phyloP scores from a whole-genome alignment of 2,888 invertebrate genomes.

The Hyposoter dolosus region DNA sequence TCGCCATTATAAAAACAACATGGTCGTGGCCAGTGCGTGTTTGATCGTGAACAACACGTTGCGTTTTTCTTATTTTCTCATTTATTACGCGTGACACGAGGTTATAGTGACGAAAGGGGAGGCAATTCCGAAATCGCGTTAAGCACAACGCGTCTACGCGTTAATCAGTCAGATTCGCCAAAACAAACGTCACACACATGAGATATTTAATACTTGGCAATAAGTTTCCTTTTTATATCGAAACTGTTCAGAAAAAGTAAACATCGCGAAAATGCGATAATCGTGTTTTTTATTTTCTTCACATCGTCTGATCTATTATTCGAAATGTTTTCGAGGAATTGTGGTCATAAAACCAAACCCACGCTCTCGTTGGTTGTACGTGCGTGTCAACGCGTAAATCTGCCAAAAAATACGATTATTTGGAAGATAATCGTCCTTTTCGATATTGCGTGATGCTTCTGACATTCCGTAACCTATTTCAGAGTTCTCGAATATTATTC shows the following conservation, averaged over 20 bases:
- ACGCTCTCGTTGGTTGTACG: conserved; percentile 22
- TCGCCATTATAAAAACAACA: too few species aligned
- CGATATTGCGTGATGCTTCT: not conserved
- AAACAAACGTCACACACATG: not conserved
- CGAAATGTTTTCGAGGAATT: conserved; percentile 28
- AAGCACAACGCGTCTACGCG: not conserved
- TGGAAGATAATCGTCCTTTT: conserved; percentile 7
- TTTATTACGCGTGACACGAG: not conserved
- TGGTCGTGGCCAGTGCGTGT: too few species aligned
- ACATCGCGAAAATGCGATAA: too few species aligned
- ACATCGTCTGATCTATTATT: conserved; percentile 36
- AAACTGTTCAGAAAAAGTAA: too few species aligned
- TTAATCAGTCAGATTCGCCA: not conserved
- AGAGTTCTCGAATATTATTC: not conserved
- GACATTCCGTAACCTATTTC: not conserved
- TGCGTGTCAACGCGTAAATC: not conserved
- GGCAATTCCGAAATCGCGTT: not conserved
- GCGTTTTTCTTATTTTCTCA: too few species aligned
- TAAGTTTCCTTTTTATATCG: conserved; percentile 34
- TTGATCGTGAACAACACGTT: too few species aligned
- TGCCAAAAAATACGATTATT: conserved; percentile 46
- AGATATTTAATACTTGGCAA: conserved; percentile 24
- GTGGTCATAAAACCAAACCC: conserved; percentile 54
- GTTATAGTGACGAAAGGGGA: not conserved
- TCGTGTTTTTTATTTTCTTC: not conserved